These are phyloP conservation scores for Drosophila kepulauana DNA, from an alignment of 1,140 invertebrate species.

Conservation along the genomic window DNA sequence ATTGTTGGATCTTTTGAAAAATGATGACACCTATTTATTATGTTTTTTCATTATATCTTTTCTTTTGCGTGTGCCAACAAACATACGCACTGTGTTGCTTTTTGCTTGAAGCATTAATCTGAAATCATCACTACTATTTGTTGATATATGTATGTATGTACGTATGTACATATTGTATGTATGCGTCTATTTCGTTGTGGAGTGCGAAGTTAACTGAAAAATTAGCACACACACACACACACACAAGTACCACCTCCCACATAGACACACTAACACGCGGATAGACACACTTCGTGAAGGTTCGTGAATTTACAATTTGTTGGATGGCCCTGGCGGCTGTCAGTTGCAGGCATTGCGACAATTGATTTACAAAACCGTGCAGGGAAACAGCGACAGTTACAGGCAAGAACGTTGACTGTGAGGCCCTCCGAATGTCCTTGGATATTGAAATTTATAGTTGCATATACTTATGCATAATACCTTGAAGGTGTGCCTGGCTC, in stretches of 20 bases:
- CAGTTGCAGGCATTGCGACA: constrained; percentile 67
- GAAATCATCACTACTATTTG: constrained; percentile 64
- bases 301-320: constrained; percentile 62
- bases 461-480: constrained; percentile 44
- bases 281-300: background rate
- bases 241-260: constrained; percentile 6
- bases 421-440: constrained; percentile 61
- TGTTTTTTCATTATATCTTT: constrained; percentile 23
- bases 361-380: constrained; percentile 71
- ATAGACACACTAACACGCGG: background rate
- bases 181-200: constrained; percentile 5
- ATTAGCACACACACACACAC: constrained; percentile 8
- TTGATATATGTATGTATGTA: constrained; percentile 6
- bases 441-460: constrained; percentile 65
- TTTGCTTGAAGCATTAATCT: constrained; percentile 4
- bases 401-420: background rate
- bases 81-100: constrained; percentile 52
- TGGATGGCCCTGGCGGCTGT: constrained; percentile 50
- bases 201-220: constrained; percentile 1
- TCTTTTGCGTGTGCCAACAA: constrained; percentile 41
- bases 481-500: constrained; percentile 62
- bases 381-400: constrained; percentile 36
- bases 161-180: constrained; percentile 31
- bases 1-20: constrained; percentile 45
- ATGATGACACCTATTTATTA: constrained; percentile 65